A percentile compares a stretch with the other conserved stretches of the same genome.
Evolutionary conservation across 1,140 invertebrate genomes (phyloP).

Genomic region (Trichogramma pretiosum): DNA sequence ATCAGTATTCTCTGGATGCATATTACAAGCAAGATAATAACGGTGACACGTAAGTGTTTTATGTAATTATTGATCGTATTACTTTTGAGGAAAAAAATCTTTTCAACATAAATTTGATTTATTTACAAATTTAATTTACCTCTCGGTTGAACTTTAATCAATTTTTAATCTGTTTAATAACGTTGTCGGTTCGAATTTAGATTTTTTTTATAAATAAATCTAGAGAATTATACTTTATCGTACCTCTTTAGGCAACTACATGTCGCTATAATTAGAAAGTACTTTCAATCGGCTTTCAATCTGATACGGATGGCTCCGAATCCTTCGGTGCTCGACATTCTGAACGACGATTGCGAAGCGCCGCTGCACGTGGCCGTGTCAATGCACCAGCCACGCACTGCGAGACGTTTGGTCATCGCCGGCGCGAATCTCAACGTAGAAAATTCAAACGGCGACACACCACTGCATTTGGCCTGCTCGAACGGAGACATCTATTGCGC

Average conservation of each 20-base stretch:
- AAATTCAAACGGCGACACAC: constrained; percentile 56
- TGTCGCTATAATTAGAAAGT: constrained; percentile 63
- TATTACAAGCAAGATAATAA: constrained; percentile 57
- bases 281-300: constrained; percentile 53
- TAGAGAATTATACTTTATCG: no score
- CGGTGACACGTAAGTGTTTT: constrained; percentile 60
- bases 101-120: background rate
- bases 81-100: background rate
- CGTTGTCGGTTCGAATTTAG: no score
- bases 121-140: background rate
- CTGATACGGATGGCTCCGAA: constrained; percentile 59
- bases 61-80: background rate
- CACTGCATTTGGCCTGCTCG: constrained; percentile 48
- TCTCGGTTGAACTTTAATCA: background rate
- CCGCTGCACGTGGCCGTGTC: constrained; percentile 65
- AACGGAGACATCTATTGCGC: constrained; percentile 52
- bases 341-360: constrained; percentile 57
- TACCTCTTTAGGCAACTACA: constrained; percentile 58
- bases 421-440: constrained; percentile 52
- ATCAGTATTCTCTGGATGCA: no score
- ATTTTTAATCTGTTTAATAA: no score
- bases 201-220: no score
- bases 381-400: constrained; percentile 52
- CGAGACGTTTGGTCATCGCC: constrained; percentile 56
- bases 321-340: constrained; percentile 57